These are phyloP conservation scores for Arctia plantaginis DNA, from an alignment of 2,888 invertebrate genomes.

Conservation along the genomic window DNA sequence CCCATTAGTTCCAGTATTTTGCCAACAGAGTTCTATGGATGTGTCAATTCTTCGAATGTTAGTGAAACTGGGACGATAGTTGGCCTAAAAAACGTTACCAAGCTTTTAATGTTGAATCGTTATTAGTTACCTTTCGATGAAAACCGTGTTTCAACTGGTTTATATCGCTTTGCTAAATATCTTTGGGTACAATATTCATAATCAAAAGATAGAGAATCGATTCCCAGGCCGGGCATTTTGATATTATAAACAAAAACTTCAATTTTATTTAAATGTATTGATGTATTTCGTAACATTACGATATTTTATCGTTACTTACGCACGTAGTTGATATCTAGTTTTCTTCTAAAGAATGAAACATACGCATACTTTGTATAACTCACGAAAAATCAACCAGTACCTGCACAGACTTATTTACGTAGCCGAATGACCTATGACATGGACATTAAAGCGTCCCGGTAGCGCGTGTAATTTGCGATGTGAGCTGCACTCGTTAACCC, in stretches of 20 bases:
- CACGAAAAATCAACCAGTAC: constrained; percentile 9
- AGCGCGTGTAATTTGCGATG: constrained; percentile 74
- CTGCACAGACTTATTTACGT: constrained; percentile 32
- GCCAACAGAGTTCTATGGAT: constrained; percentile 72
- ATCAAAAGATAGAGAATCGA: too few relatives aligned
- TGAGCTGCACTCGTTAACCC: constrained; percentile 74
- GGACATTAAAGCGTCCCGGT: constrained; percentile 64
- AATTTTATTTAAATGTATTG: too few relatives aligned
- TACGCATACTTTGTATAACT: neutral
- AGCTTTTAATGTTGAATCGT: constrained; percentile 62
- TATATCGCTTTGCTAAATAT: constrained; percentile 23
- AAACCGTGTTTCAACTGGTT: constrained; percentile 36
- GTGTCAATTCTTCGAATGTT: constrained; percentile 74
- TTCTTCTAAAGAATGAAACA: neutral
- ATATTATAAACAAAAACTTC: too few relatives aligned
- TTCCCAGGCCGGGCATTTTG: too few relatives aligned
- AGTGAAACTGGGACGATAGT: constrained; percentile 70
- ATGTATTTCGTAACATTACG: too few relatives aligned
- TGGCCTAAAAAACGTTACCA: constrained; percentile 75
- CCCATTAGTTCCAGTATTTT: constrained; percentile 84
- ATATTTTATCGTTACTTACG: too few relatives aligned
- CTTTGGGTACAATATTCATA: neutral
- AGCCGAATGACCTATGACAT: constrained; percentile 54
- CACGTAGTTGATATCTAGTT: neutral
- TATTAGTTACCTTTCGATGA: constrained; percentile 53